A percentile compares a stretch with the other conserved stretches of the same genome.
These are phyloP conservation scores for Phrynocephalus vlangalii DNA, from an alignment of 2,797 vertebrate species.

Conservation along the genomic window DNA sequence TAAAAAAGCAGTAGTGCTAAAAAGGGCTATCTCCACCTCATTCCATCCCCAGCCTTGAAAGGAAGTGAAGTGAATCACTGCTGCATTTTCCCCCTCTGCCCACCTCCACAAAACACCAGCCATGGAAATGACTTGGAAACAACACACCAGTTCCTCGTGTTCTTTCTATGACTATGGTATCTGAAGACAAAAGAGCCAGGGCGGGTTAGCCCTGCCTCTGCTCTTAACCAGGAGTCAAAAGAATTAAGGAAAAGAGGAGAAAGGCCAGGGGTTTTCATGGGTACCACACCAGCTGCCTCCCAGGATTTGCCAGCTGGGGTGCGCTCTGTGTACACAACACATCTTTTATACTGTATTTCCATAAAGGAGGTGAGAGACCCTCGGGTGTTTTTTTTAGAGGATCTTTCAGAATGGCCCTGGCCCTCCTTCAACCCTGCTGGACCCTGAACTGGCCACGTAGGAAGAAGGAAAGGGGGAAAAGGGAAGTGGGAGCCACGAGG, in stretches of 20 bases:
- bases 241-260: conserved; percentile 42
- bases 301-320: neutral
- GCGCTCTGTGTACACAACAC: neutral
- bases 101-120: neutral
- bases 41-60: conserved; percentile 25
- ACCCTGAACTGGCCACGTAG: neutral
- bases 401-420: neutral
- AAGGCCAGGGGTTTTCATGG: conserved; percentile 38
- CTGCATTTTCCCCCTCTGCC: neutral
- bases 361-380: conserved; percentile 12
- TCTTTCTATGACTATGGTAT: neutral
- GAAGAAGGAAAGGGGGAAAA: neutral
- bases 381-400: neutral
- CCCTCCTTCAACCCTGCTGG: conserved; percentile 18
- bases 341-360: neutral
- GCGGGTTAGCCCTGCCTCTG: conserved; percentile 54
- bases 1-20: conserved; percentile 50
- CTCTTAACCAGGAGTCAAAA: conserved; percentile 55
- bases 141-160: conserved; percentile 6
- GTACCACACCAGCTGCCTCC: conserved; percentile 31
- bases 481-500: too few relatives aligned
- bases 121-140: neutral
- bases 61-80: conserved; percentile 40
- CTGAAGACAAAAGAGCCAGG: conserved; percentile 37
- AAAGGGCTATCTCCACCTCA: conserved; percentile 47